phyloP scores from a whole-genome alignment of 2,888 invertebrate species.

The Petrolisthes cinctipes region DNA sequence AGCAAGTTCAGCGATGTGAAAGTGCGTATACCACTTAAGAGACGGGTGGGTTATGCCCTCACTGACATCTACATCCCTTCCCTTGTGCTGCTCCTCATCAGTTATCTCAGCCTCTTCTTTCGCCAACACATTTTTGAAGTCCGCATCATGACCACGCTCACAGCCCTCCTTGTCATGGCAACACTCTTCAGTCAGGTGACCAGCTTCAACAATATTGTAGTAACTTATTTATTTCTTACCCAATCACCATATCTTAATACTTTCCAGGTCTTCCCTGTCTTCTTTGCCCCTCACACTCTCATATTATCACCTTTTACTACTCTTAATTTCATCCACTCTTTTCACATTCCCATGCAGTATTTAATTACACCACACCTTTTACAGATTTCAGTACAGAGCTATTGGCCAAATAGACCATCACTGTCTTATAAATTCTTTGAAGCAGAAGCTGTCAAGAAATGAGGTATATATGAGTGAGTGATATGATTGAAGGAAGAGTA shows the following conservation, averaged over 20 bases:
- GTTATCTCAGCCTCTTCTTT: constrained; percentile 51
- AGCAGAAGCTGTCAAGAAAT: too few relatives aligned
- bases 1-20: constrained; percentile 20
- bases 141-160: constrained; percentile 42
- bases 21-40: constrained; percentile 25
- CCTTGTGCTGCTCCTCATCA: constrained; percentile 38
- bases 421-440: too few relatives aligned
- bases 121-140: constrained; percentile 41
- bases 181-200: constrained; percentile 41
- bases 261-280: background rate
- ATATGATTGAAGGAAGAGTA: too few relatives aligned
- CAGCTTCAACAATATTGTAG: background rate
- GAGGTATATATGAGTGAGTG: too few relatives aligned
- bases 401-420: too few relatives aligned
- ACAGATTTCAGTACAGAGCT: too few relatives aligned
- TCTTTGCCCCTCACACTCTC: background rate
- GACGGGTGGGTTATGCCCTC: constrained; percentile 38
- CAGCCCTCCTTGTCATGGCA: constrained; percentile 44
- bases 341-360: too few relatives aligned
- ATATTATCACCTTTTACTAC: too few relatives aligned
- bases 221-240: background rate
- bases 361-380: too few relatives aligned
- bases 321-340: too few relatives aligned
- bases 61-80: constrained; percentile 50
- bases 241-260: background rate